A percentile compares a stretch with the other conserved stretches of the same genome.
phyloP scores from a whole-genome alignment of 2,113 vertebrate species.

The Ptyas mucosa region DNA sequence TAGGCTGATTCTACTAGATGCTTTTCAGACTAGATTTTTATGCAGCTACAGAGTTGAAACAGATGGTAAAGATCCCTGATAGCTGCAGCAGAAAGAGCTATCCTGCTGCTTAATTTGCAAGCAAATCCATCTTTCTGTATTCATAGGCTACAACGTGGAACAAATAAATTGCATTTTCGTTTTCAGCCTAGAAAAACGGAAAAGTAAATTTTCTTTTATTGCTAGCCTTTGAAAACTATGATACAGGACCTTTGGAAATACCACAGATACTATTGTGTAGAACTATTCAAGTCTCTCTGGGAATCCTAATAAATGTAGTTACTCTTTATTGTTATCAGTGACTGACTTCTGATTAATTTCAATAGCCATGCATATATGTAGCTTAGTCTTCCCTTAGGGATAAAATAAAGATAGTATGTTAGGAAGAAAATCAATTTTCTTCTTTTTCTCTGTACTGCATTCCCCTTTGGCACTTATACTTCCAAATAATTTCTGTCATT shows the following conservation, averaged over 20 bases:
- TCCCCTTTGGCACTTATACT: slow-evolving; percentile 1
- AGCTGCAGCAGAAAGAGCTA: neutral
- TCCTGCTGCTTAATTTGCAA: neutral
- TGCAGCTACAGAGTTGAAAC: neutral
- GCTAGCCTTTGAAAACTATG: neutral
- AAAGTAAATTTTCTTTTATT: neutral
- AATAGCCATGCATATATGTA: slow-evolving; percentile 1
- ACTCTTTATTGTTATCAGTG: fast-evolving
- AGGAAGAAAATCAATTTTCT: neutral
- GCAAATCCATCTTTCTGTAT: neutral
- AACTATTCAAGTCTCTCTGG: fast-evolving
- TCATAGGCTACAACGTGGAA: neutral
- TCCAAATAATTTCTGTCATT: neutral
- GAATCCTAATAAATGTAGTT: neutral
- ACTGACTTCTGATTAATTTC: neutral
- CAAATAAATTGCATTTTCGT: neutral
- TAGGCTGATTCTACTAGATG: neutral
- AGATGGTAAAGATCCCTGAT: slow-evolving; percentile 4
- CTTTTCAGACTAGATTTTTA: neutral
- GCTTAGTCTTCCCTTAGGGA: slow-evolving; percentile 8
- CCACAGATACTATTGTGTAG: neutral
- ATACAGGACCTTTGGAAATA: neutral
- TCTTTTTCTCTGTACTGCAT: neutral
- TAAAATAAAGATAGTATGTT: neutral
- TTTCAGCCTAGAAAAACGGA: neutral